These are phyloP conservation scores for Chrosomus eos DNA, from an alignment of 2,797 vertebrate species.

Conservation along the genomic window DNA sequence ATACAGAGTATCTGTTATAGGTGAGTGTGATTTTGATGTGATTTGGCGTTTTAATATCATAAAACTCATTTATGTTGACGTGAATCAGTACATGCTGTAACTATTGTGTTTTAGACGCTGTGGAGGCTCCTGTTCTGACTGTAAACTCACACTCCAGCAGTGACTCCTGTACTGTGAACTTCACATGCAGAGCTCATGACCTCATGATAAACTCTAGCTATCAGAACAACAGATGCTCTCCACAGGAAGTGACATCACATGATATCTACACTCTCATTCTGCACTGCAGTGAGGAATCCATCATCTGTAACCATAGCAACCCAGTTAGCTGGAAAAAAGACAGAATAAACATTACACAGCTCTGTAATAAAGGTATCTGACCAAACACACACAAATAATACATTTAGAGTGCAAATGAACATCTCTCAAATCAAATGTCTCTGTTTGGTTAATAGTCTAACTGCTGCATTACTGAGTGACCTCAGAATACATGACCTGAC, in stretches of 20 bases:
- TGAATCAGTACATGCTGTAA: too few species aligned
- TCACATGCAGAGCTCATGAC: slow-evolving; percentile 43
- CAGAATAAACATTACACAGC: fast-evolving
- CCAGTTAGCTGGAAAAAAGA: slow-evolving; percentile 39
- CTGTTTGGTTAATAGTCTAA: too few species aligned
- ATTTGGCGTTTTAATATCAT: neutral
- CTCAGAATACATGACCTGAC: too few species aligned
- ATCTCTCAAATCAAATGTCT: too few species aligned
- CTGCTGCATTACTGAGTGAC: too few species aligned
- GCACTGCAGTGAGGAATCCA: neutral
- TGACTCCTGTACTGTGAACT: slow-evolving; percentile 35
- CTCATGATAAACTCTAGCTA: slow-evolving; percentile 32
- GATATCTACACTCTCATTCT: neutral
- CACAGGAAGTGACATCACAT: neutral
- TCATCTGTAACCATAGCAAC: slow-evolving; percentile 70
- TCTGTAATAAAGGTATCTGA: slow-evolving; percentile 19
- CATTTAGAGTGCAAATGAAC: too few species aligned
- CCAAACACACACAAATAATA: too few species aligned
- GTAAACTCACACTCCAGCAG: neutral
- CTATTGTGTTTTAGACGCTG: slow-evolving; percentile 36
- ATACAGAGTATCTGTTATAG: too few species aligned
- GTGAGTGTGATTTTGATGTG: slow-evolving; percentile 42
- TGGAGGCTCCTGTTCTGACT: slow-evolving; percentile 23
- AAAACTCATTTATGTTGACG: neutral
- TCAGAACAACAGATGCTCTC: slow-evolving; percentile 34